These are phyloP conservation scores for Mactromeris polynyma DNA, from an alignment of 2,888 invertebrate genomes.

Conservation along the genomic window DNA sequence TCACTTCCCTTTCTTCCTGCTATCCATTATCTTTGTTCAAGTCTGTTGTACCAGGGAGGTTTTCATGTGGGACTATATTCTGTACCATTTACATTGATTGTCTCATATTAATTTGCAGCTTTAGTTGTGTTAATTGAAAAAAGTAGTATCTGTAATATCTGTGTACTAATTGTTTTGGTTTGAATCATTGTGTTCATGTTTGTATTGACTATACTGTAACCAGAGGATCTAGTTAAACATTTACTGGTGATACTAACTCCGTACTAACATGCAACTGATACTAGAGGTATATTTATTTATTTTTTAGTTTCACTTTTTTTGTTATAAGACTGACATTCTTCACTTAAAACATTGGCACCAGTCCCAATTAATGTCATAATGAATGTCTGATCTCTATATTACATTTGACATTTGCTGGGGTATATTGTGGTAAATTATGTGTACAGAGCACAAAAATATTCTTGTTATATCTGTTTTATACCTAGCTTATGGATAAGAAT, in stretches of 20 bases:
- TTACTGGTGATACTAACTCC: neutral
- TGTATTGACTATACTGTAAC: neutral
- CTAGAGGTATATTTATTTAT: neutral
- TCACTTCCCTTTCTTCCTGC: neutral
- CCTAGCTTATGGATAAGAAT: neutral
- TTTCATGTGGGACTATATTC: neutral
- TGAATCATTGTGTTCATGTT: neutral
- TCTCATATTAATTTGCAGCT: neutral
- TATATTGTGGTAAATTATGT: neutral
- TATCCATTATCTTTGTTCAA: neutral
- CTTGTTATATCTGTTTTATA: neutral
- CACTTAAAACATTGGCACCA: constrained; percentile 1
- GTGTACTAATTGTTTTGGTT: constrained; percentile 7
- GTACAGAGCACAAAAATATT: neutral
- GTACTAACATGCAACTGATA: constrained; percentile 6
- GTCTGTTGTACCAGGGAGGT: neutral
- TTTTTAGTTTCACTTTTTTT: neutral
- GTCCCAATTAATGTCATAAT: constrained; percentile 7
- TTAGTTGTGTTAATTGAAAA: neutral
- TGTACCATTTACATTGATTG: neutral
- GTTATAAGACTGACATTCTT: neutral
- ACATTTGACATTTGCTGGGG: constrained; percentile 2
- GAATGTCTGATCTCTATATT: neutral
- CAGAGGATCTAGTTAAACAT: neutral
- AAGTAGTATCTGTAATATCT: neutral